A percentile compares a stretch with the other conserved stretches of the same genome.
Conservation (phyloP, 1,140 invertebrate species). For the Tribolium madens region DNA sequence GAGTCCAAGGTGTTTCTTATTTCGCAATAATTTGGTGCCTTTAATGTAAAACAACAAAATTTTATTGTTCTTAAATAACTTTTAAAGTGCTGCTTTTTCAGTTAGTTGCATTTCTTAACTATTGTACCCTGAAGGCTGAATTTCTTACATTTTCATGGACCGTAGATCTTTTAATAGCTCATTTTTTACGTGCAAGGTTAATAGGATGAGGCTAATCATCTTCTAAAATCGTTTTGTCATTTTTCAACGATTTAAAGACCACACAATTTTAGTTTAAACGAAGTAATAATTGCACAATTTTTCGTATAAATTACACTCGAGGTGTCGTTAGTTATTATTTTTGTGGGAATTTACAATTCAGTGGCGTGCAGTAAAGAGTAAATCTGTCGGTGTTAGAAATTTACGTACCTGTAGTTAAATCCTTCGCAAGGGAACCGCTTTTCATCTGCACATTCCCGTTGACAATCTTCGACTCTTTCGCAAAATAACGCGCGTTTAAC, state of each 20-base stretch:
- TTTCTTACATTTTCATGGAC: slow-evolving; percentile 27
- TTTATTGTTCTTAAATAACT: not conserved
- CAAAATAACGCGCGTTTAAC: slow-evolving; percentile 76
- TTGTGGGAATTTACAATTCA: not conserved
- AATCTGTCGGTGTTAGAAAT: slow-evolving; percentile 15
- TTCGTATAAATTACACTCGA: not conserved
- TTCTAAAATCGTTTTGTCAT: slow-evolving; percentile 4
- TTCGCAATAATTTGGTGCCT: not conserved
- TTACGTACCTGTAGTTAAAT: slow-evolving; percentile 81
- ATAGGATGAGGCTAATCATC: slow-evolving; percentile 4
- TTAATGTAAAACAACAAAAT: not conserved
- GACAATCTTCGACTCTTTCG: slow-evolving; percentile 79
- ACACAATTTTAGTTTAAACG: not conserved
- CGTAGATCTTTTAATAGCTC: not conserved
- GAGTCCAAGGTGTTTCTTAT: not conserved
- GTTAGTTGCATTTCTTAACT: not conserved
- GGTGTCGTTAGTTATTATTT: slow-evolving; percentile 5
- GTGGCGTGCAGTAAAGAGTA: not conserved
- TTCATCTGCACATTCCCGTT: slow-evolving; percentile 79
- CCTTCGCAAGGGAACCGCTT: slow-evolving; percentile 81
- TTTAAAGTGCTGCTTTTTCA: not conserved
- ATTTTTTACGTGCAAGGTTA: slow-evolving; percentile 8
- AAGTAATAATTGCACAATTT: slow-evolving; percentile 2
- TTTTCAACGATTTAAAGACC: not conserved
- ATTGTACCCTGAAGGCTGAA: slow-evolving; percentile 19